Evolutionary conservation across 35 echinoderm and acorn worm species (phyloP).

Genomic region (Ophioderma brevispina): DNA sequence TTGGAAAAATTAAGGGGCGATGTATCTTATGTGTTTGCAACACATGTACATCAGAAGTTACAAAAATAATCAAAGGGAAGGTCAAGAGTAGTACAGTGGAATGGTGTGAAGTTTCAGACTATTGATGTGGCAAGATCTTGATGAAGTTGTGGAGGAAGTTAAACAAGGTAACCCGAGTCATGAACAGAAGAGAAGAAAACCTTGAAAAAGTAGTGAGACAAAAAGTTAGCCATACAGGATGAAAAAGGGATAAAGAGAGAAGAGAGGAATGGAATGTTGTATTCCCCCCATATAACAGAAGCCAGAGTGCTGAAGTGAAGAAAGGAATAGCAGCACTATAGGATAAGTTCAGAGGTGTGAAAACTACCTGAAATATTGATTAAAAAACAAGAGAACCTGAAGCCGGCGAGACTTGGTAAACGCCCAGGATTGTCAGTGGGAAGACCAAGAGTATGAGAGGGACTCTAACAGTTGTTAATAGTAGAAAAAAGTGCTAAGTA

Average conservation of each 20-base stretch:
- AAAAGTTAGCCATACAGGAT: neutral
- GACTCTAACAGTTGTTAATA: neutral
- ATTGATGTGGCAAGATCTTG: too few species aligned
- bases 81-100: neutral
- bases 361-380: neutral
- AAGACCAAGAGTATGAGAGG: constrained; percentile 24
- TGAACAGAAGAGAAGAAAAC: neutral
- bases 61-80: neutral
- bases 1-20: neutral
- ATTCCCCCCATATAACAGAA: neutral
- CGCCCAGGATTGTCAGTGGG: neutral
- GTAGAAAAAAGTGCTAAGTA: neutral
- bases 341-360: neutral
- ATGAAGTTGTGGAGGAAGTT: neutral
- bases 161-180: neutral
- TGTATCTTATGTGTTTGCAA: neutral
- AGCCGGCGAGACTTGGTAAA: neutral
- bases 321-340: neutral
- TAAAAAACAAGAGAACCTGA: neutral
- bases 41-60: neutral
- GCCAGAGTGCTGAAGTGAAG: neutral
- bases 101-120: neutral
- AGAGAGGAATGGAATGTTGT: constrained; percentile 18
- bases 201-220: neutral
- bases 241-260: neutral